Evolutionary conservation across 2,113 vertebrate species (phyloP), one percentile per base, ranked within the genome.

Genomic region (Gasterosteus nipponicus): DNA sequence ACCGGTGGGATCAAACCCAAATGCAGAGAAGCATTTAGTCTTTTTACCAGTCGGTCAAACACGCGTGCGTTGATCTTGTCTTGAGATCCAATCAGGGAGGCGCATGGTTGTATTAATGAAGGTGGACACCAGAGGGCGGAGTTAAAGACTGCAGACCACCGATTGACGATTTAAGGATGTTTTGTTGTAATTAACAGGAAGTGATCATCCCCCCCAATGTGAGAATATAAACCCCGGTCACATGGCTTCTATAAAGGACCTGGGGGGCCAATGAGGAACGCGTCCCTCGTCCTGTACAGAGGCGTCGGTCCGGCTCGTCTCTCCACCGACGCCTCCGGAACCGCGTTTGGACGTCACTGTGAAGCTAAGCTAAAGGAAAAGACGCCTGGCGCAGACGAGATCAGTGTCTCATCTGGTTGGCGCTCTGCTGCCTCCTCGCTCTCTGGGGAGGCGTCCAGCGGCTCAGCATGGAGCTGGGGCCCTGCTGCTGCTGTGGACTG

Each of bases 381-480:
- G 19, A 49, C 47, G 5, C 6, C 35, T 6, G 35, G 19, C 19
- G 10, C 49, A 19, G 9, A n/a, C 22, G 14, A n/a, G 1, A 54
- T 90, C 82, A 87, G 71, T 66, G 79, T 53, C 67, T 62, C 35
- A 29, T 56, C 47, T 67, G 57, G 0, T 71, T 68, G 56, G n/a
- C 8, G 5, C 56, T 53, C 4, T 18, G 68, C 0, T 81, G 76
- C 54, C 68, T 82, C 85, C 81, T 85, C 66, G 89, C 78, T 9
- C 78, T 73, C 65, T 64, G 76, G n/a, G 60, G 14, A 1, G 75
- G 31, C 3, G 11, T 66, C 76, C 46, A 81, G 35, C 73, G 2
- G 44, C 16, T 64, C 54, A 84, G 78, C 8, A 77, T 19, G 29
- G 66, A 1, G 61, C 26, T 35, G 47, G 44, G 18, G 7, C 22